These are phyloP conservation scores for Drosophila neocordata DNA, from an alignment of 1,140 invertebrate species.

Conservation along the genomic window DNA sequence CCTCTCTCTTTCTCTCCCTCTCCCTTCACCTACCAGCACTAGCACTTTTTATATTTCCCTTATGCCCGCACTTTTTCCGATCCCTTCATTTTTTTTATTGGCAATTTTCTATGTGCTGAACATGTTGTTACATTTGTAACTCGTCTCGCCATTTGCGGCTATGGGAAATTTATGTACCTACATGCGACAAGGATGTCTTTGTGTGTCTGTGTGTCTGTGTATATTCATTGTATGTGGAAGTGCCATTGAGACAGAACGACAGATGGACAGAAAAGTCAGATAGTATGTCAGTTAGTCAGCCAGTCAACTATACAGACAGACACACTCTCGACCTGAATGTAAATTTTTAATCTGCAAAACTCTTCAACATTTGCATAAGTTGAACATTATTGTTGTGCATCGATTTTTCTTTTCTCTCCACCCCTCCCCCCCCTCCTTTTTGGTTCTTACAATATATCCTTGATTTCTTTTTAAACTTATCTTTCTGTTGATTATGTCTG, in stretches of 20 bases:
- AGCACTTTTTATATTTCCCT: slow-evolving; percentile 14
- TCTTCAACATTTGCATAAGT: slow-evolving; percentile 71
- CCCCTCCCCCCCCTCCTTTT: slow-evolving; percentile 15
- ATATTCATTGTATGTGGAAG: slow-evolving; percentile 31
- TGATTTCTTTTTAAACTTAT: slow-evolving; percentile 29
- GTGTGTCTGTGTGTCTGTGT: slow-evolving; percentile 4
- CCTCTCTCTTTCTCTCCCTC: background rate
- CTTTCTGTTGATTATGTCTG: slow-evolving; percentile 33
- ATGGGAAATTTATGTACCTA: slow-evolving; percentile 44
- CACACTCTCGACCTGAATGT: slow-evolving; percentile 70
- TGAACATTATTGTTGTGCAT: slow-evolving; percentile 46
- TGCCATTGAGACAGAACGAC: slow-evolving; percentile 48
- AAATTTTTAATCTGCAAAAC: slow-evolving; percentile 76
- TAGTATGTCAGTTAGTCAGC: slow-evolving; percentile 42
- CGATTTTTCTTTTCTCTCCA: slow-evolving; percentile 42
- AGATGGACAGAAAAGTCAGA: slow-evolving; percentile 20
- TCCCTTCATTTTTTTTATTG: slow-evolving; percentile 34
- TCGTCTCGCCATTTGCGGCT: slow-evolving; percentile 46
- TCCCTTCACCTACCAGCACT: background rate
- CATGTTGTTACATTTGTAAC: slow-evolving; percentile 65
- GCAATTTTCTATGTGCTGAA: slow-evolving; percentile 38
- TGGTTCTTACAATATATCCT: slow-evolving; percentile 25
- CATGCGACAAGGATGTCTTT: slow-evolving; percentile 15
- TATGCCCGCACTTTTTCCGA: background rate
- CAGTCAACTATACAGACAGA: slow-evolving; percentile 9